A percentile compares a stretch with the other conserved stretches of the same genome.
phyloP scores from a whole-genome alignment of 2,113 vertebrate genomes.

The Myocastor coypus region DNA sequence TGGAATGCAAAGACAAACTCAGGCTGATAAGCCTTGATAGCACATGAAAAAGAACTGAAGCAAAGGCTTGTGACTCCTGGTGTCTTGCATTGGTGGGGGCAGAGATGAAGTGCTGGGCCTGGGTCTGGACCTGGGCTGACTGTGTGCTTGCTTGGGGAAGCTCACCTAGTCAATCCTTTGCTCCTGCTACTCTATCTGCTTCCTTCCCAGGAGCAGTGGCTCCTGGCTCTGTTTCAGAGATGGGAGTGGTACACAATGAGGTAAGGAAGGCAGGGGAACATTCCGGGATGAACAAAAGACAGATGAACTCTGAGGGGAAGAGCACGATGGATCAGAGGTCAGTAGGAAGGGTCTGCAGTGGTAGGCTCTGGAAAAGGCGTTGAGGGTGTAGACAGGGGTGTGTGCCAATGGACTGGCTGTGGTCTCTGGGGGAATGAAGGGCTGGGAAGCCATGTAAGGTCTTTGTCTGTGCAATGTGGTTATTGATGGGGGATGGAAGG shows the following conservation, averaged over 20 bases:
- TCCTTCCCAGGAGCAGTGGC: background rate
- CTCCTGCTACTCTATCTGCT: background rate
- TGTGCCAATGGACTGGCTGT: background rate
- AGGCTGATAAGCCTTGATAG: background rate
- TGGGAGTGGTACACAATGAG: background rate
- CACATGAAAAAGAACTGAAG: background rate
- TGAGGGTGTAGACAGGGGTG: background rate
- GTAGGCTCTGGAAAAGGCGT: background rate
- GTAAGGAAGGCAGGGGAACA: background rate
- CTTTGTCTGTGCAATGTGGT: background rate
- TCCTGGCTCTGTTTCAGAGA: too few relatives aligned
- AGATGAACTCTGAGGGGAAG: background rate
- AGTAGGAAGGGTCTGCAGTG: background rate
- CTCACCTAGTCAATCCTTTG: background rate
- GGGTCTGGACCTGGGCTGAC: background rate
- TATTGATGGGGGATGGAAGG: background rate
- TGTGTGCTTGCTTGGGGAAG: background rate
- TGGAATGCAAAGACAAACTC: background rate
- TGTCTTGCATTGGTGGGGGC: background rate
- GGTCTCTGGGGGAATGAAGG: background rate
- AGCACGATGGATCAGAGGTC: background rate
- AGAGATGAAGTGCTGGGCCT: background rate
- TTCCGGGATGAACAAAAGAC: background rate
- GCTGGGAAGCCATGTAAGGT: background rate
- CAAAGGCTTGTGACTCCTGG: background rate